phyloP scores from a whole-genome alignment of 1,140 invertebrate genomes.

The Branchinecta lynchi region DNA sequence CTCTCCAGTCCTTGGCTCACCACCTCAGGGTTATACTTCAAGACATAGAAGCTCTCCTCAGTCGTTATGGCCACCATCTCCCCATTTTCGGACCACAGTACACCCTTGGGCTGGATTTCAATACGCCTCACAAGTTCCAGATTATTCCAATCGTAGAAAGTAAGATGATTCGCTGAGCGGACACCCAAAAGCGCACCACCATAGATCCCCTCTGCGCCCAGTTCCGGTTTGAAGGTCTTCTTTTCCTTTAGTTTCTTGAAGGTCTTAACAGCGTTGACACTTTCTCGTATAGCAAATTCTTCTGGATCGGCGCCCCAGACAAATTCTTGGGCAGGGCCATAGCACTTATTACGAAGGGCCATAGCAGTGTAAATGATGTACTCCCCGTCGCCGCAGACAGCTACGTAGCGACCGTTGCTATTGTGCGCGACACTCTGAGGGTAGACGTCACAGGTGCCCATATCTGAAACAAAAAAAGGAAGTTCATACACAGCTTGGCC shows the following conservation, averaged over 20 bases:
- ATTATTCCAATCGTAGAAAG: conserved; percentile 96
- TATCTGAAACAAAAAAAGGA: conserved; percentile 29
- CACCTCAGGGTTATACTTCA: conserved; percentile 67
- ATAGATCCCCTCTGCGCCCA: conserved; percentile 88
- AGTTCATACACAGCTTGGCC: no score
- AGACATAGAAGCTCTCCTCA: conserved; percentile 89
- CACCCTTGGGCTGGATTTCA: conserved; percentile 82
- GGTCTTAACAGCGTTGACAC: conserved; percentile 71
- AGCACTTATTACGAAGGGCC: conserved; percentile 95
- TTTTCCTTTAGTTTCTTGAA: conserved; percentile 98
- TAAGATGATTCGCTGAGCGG: conserved; percentile 75
- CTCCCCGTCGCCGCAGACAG: conserved; percentile 98
- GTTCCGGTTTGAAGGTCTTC: conserved; percentile 87
- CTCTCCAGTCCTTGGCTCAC: conserved; percentile 56
- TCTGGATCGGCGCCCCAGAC: conserved; percentile 96
- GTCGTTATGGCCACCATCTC: conserved; percentile 84
- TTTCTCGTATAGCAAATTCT: conserved; percentile 82
- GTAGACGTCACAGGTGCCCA: conserved; percentile 99
- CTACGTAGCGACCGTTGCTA: conserved; percentile 96
- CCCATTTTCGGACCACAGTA: conserved; percentile 95
- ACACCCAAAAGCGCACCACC: conserved; percentile 89
- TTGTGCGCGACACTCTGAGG: conserved; percentile 97
- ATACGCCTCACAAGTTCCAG: conserved; percentile 81
- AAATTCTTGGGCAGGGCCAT: conserved; percentile 95
- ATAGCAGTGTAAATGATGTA: conserved; percentile 99